Conservation (phyloP, 2,113 vertebrate genomes). For the Rhynchopsitta pachyrhyncha region DNA sequence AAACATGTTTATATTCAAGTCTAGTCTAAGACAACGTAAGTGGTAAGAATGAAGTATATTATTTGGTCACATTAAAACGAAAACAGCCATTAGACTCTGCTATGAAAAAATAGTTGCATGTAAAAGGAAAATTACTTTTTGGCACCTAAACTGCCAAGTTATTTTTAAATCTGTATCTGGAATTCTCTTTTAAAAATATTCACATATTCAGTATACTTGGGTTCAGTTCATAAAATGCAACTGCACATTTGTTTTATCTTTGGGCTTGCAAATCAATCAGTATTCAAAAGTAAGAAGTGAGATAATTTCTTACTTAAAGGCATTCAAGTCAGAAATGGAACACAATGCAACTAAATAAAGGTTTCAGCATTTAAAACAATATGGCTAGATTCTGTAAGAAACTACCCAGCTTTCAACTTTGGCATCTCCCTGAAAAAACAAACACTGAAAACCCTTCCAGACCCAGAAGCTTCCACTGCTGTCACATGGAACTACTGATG, state of each 20-base stretch:
- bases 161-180: not conserved
- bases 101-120: not conserved
- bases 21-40: not conserved
- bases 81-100: not conserved
- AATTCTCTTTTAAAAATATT: not conserved
- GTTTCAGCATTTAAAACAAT: constrained; percentile 1
- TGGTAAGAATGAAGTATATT: not conserved
- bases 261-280: not conserved
- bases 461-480: not conserved
- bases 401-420: not conserved
- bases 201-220: not conserved
- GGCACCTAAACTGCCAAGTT: not conserved
- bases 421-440: not conserved
- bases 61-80: not conserved
- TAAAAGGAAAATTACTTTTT: not conserved
- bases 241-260: not conserved
- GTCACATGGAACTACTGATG: not conserved
- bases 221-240: not conserved
- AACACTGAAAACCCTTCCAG: not conserved
- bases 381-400: not conserved
- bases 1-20: not conserved
- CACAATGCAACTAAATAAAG: not conserved
- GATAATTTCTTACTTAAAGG: not conserved
- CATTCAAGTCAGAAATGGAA: not conserved
- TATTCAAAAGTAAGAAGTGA: not conserved